Base-by-base conservation (phyloP, 2,113 vertebrate genomes). In the Neolamprologus modestus region DNA sequence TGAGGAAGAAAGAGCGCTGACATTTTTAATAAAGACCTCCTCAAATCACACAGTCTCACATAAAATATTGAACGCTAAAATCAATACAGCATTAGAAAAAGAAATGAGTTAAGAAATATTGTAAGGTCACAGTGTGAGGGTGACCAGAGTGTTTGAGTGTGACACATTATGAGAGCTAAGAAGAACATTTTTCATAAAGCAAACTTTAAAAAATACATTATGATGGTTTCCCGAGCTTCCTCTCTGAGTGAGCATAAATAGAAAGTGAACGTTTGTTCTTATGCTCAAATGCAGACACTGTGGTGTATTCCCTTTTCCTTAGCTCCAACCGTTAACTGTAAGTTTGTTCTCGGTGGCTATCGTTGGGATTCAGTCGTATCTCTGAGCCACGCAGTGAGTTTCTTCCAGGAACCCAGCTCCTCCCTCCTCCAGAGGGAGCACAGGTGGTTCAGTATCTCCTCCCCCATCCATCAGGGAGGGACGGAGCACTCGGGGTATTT, bases 51-150 rank as follows among this genome's bases (percentile, higher is more conserved):
- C 3, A 9, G 31, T 19, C 47, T 3, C 24, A 35, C 50, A 50
- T 88, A 1, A 78, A 91, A 85, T 53, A 71, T 83, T 85, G 31
- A 63, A 26, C 14, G 1, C 14, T 14, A 16, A n/a, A 76, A 76
- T 59, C 47, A 80, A 87, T 21, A 45, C 19, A 10, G 13, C 21
- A 24, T 50, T 83, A 33, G 47, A 59, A 50, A 57, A 33, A 82
- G 5, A 73, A 37, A 50, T 19, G 42, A 31, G 26, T 17, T 16
- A 76, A 26, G 35, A 81, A 85, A 63, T 3, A 6, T 7, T 21
- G 53, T 16, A 12, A 47, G 37, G 13, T 17, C 19, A 17, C 14
- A 4, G 1, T 47, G 40, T 16, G 40, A 47, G 14, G 14, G 68
- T 7, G 37, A 73, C 2, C 21, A 47, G 61, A 37, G 12, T 26